Evolutionary conservation across 2,888 invertebrate genomes (phyloP), one percentile per base, ranked within the genome.

Genomic region (Creontiades dilutus): DNA sequence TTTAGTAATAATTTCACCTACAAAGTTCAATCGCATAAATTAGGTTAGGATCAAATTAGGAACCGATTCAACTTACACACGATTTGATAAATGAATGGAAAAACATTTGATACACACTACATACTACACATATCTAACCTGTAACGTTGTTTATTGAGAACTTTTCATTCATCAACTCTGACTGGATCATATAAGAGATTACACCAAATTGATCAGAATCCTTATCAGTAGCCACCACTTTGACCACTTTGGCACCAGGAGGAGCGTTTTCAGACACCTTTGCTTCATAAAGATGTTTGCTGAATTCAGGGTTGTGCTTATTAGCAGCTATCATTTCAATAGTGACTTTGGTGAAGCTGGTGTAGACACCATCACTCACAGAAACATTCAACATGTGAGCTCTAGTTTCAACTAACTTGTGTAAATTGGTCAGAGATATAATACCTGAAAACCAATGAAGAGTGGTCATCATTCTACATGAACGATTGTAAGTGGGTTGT

Each of bases 331-430:
- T 94, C 91, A 96, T 95, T 92, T 96, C 95, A 84, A 97, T 96
- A 94, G 96, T 96, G 19, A 97, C 95, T 91, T 97, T 94, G 0
- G 98, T 96, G 93, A 97, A 98, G 91, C 96, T 97, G 11, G 98
- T 98, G 94, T 98, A 98, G 57, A 99, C 97, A 52, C 99, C 99
- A 94, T 99, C 99, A 89, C 97, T 97, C 61, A 98, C 99, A 0
- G 98, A 98, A 52, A 99, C 96, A 94, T 99, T 99, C 48, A 90
- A 23, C 52, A 95, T 94, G 92, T 96, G 95, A 87, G 94, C 94
- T 86, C 95, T 94, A 91, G 95, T 94, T 84, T 96, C 95, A 5
- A 95, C 95, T 92, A 96, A 96, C 92, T 96, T 96, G 91, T 97
- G 95, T 93, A 96, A 95, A 93, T 96, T 96, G 91, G 96, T 95